phyloP scores from a whole-genome alignment of 2,797 vertebrate species.

The Gambusia yucatana region DNA sequence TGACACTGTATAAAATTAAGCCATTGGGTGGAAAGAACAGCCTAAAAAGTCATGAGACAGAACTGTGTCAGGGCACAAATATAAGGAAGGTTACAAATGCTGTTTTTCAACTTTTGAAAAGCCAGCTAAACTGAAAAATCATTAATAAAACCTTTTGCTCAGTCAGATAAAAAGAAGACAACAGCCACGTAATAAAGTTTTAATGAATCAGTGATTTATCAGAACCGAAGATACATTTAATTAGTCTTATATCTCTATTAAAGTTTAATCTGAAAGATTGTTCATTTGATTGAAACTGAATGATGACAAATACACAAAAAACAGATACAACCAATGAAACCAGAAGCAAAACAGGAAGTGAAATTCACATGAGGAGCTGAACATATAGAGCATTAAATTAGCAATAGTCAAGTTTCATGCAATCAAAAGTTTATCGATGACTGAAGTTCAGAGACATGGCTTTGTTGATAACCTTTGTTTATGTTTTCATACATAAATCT shows the following conservation, averaged over 20 bases:
- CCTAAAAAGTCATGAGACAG: not conserved
- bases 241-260: not conserved
- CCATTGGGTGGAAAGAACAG: not conserved
- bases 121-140: not conserved
- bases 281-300: not conserved
- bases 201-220: not conserved
- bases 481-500: no score
- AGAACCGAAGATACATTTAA: not conserved
- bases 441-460: no score
- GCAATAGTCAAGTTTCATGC: no score
- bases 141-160: not conserved
- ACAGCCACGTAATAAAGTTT: not conserved
- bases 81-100: not conserved
- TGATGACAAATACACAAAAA: not conserved
- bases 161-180: not conserved
- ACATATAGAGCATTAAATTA: no score
- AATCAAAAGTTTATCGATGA: no score
- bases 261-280: not conserved
- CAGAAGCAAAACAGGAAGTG: no score
- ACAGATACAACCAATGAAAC: no score
- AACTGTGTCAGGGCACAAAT: not conserved
- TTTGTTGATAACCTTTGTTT: no score
- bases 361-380: no score
- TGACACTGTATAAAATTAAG: constrained; percentile 1
- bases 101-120: not conserved